Conservation (phyloP, 2,888 invertebrate genomes). For the Micoletzkya japonica region DNA sequence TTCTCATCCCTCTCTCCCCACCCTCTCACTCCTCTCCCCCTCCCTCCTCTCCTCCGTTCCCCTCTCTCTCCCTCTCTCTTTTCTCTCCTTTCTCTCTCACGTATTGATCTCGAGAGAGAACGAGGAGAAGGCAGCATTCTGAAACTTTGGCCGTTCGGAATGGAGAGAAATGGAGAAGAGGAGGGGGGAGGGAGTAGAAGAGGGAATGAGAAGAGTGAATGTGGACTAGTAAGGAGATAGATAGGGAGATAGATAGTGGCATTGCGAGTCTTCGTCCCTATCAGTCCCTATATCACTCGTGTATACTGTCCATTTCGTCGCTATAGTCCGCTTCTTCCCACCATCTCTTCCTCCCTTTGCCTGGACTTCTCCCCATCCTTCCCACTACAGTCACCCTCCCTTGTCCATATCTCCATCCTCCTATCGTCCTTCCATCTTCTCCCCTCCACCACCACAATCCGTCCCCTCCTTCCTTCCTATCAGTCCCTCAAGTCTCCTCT, state of each 20-base stretch:
- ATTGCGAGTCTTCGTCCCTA: neutral
- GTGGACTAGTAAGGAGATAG: neutral
- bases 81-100: neutral
- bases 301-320: neutral
- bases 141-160: neutral
- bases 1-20: neutral
- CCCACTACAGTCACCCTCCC: neutral
- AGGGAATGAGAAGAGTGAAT: neutral
- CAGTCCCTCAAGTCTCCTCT: slow-evolving; percentile 1
- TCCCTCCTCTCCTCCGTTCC: neutral
- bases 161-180: slow-evolving; percentile 2
- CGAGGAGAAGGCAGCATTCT: no score
- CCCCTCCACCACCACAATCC: neutral
- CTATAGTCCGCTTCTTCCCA: neutral
- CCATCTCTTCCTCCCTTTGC: slow-evolving; percentile 3
- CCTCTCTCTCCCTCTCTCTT: neutral
- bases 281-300: neutral
- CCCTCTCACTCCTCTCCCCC: neutral
- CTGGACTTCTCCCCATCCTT: slow-evolving; percentile 9
- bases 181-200: neutral
- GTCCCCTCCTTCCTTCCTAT: neutral
- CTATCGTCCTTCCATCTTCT: neutral
- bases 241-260: neutral
- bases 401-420: no score
- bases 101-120: no score